Evolutionary conservation across 2,888 invertebrate species (phyloP), one percentile per base, ranked within the genome.

Genomic region (Heliconius sara): DNA sequence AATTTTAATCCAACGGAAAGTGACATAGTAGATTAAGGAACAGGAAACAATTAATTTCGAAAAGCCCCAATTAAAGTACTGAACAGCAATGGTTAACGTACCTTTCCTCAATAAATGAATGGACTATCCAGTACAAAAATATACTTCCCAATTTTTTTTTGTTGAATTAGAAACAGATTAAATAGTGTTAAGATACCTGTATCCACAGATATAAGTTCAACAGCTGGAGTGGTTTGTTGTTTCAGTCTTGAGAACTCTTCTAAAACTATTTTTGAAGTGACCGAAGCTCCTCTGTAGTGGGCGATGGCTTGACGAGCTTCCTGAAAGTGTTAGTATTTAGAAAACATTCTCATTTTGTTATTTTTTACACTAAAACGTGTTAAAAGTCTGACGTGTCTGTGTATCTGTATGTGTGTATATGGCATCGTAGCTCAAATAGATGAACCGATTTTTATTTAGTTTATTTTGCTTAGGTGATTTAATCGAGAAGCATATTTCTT

Each of bases 191-290:
- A 34, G 34, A 60, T 82, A 89, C 89, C 88, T 47, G 78, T 57
- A 74, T 86, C 89, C 2, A 93, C 83, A n/a, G 92, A 84, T n/a
- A 90, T 84, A 0, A 95, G 85, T 79, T 95, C 94, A 0, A 92
- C 88, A 0, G 93, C 89, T 1, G 94, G 94, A 77, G 85, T 84
- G 2, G 93, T 81, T 80, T 89, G 91, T n/a, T 91, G 91, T 75
- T 91, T 95, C 30, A 95, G 83, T 77, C 88, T 87, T 0, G 91
- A 88, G 25, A 95, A 78, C 81, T 95, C 95, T 63, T 94, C 92
- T 2, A 91, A 80, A 0, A 95, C 92, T 0, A 87, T 70, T 84
- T 89, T 91, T 0, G 94, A 94, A 0, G 88, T 85, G 0, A 87
- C 81, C 0, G 92, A 86, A 0, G 85, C 87, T 0, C 93, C 92